Percentiles rank a stretch among this genome's conserved stretches.
phyloP scores from a whole-genome alignment of 2,113 vertebrate species.

The Gasterosteus nipponicus region DNA sequence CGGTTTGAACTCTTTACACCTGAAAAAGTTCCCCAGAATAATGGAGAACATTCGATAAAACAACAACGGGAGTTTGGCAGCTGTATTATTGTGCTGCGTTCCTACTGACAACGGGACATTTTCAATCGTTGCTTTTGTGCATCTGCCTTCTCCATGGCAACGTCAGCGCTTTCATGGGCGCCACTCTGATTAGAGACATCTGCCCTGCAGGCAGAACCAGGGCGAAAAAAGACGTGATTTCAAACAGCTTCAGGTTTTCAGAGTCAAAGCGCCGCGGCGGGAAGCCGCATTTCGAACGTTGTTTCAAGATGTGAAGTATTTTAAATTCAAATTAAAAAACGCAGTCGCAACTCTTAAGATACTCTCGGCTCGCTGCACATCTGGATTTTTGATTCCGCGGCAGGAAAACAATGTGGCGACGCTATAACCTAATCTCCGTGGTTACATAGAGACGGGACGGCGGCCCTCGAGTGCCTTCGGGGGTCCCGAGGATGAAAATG shows the following conservation, averaged over 20 bases:
- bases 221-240: background rate
- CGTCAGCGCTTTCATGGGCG: slow-evolving; percentile 16
- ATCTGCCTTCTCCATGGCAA: slow-evolving; percentile 23
- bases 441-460: too few species aligned
- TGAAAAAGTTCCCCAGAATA: background rate
- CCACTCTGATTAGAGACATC: slow-evolving; percentile 26
- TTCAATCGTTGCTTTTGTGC: slow-evolving; percentile 14
- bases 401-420: too few species aligned
- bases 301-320: background rate
- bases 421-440: too few species aligned
- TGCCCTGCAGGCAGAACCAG: slow-evolving; percentile 20
- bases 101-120: slow-evolving; percentile 22
- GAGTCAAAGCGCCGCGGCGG: slow-evolving; percentile 1
- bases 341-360: background rate
- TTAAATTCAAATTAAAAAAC: slow-evolving; percentile 1
- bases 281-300: background rate
- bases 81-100: background rate
- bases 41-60: background rate
- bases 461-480: too few species aligned
- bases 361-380: background rate
- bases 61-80: background rate
- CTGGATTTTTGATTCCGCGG: background rate
- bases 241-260: slow-evolving; percentile 13
- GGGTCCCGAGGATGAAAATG: background rate
- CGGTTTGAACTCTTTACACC: background rate